Evolutionary conservation across 2,797 vertebrate genomes (phyloP), one percentile per base, ranked within the genome.

Genomic region (Manis crassicaudata): DNA sequence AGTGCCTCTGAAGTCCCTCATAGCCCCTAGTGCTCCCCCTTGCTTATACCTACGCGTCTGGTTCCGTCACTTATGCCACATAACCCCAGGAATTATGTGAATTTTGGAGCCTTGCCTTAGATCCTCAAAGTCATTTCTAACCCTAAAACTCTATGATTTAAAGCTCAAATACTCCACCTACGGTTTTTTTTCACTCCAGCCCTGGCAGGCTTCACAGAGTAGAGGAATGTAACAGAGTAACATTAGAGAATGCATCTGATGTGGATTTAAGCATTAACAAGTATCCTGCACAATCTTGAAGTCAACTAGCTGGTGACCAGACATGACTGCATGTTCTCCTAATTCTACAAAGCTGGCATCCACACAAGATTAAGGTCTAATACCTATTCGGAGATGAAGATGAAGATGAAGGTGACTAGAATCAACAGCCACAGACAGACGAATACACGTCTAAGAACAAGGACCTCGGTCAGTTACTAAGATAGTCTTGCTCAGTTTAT

Each of bases 181-280:
- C 20, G 4, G 75, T 60, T 40, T 43, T 65, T 75, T 77, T 62
- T 67, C 46, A 90, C 76, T 82, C 16, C 62, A 23, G 21, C 32
- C 67, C 60, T 80, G 43, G 80, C 12, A 56, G 27, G 52, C 43
- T 91, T 75, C 35, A 63, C 40, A 56, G 60, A 93, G 54, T 10
- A 85, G 7, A 90, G 1, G 35, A 90, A 86, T 35, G 60, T 67
- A 96, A 80, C 2, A 80, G 23, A 85, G 60, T 62, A 82, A 82
- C 40, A 73, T 4, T 25, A 67, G 79, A 88, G 14, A 32, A 75
- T 17, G 73, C 32, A 46, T 25, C 16, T 62, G 35, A 72, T 6
- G 1, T 21, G 8, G 84, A 93, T 82, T 81, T 88, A 68, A 17
- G 54, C 25, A 62, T 23, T 75, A 82, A 88, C 54, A 68, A 82